Percentiles rank a stretch among this genome's conserved stretches.
Evolutionary conservation across 2,113 vertebrate species (phyloP).

Genomic region (Candoia aspera): DNA sequence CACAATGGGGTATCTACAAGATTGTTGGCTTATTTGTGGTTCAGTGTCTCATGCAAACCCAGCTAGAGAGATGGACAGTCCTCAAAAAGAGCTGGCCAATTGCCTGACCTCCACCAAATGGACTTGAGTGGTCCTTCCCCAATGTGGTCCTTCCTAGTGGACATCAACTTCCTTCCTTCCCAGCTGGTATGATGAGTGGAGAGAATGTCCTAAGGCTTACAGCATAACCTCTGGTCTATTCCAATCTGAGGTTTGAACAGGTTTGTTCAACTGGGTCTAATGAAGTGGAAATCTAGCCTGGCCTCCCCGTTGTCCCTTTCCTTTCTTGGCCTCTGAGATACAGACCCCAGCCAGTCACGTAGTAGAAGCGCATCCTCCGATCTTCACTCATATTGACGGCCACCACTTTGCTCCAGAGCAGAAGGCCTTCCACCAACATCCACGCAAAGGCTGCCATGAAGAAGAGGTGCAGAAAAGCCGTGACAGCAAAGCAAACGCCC

Average conservation of each 20-base stretch:
- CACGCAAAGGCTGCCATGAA: conserved; percentile 92
- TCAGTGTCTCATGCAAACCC: neutral
- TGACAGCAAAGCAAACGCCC: conserved; percentile 81
- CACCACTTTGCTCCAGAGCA: conserved; percentile 93
- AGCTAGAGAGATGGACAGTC: neutral
- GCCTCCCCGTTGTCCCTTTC: neutral
- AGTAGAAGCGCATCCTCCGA: conserved; percentile 85
- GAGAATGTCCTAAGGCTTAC: neutral
- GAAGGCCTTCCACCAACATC: conserved; percentile 92
- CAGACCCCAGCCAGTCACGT: conserved; percentile 86
- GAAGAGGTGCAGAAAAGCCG: conserved; percentile 85
- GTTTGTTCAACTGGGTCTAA: neutral
- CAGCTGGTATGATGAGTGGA: neutral
- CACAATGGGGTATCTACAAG: neutral
- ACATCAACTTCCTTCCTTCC: neutral
- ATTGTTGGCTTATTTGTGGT: neutral
- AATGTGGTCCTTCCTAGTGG: neutral
- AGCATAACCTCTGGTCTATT: neutral
- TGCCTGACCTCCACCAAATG: neutral
- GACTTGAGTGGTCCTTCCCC: neutral
- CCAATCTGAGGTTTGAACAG: neutral
- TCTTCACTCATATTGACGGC: conserved; percentile 86
- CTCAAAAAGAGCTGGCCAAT: neutral
- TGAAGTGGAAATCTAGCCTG: too few species aligned
- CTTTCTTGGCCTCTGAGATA: neutral